Evolutionary conservation across 2,888 invertebrate species (phyloP), one percentile per base, ranked within the genome.

Genomic region (Oligia fasciuncula): DNA sequence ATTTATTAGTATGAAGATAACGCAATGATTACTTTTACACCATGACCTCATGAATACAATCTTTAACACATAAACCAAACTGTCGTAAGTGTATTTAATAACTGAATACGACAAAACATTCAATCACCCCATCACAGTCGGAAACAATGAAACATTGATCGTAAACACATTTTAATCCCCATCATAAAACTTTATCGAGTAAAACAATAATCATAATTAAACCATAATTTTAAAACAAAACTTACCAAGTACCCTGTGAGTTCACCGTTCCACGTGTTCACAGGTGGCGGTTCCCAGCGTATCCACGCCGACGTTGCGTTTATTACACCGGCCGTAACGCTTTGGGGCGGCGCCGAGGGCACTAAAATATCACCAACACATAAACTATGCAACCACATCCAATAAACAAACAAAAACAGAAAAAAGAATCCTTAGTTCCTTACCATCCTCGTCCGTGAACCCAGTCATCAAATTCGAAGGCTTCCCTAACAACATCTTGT

Each of bases 391-490:
- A 85, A 80, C 74, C 84, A 90, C 87, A 85, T 73, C 85, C 78
- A 83, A 84, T 77, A 89, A 79, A 81, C 80, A 78, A 79, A 80
- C 62, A 66, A 78, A 77, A 40, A 68, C 67, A 14, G 9, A 65
- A 77, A n/a, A 65, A 68, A 60, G 0, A 46, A 40, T 71, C 9
- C 35, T n/a, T 35, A 23, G 11, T 60, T 66, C 80, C 95, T 95
- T 92, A 97, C 97, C 98, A 94, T 99, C 99, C 96, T 99, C 99
- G 82, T 98, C 97, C 0, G 99, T 99, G 87, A 98, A 98, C 43
- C 98, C 98, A 23, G 98, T 97, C 96, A 98, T 98, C 11, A 98
- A 98, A 96, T 99, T 99, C 76, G 99, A 99, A 19, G 99, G 99
- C 91, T 98, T 98, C 9, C 99, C 99, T 92, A 99, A 98, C 83